Base-by-base conservation (phyloP, 2,888 invertebrate genomes). In the Drosophila multiciliata region DNA sequence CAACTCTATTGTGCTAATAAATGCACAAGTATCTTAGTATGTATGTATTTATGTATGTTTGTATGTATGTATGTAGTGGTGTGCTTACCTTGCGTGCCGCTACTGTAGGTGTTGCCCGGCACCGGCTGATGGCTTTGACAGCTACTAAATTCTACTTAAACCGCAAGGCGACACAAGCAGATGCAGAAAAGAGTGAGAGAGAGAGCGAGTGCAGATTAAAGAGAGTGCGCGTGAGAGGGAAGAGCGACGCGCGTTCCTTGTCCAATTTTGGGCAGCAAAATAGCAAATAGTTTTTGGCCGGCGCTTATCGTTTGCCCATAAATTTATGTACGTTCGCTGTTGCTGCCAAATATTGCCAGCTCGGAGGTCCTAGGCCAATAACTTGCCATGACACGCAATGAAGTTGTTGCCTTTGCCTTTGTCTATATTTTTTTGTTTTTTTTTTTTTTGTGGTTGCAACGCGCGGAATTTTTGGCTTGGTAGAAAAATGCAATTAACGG, bases 101-200 rank as follows among this genome's bases (percentile, higher is more conserved):
- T 40, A 73, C 78, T 83, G 86, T 88, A 86, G 89, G 89, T 86
- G 86, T 88, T 86, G 75, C 87, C 84, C 75, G 75, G 87, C 89
- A 83, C 75, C 80, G 83, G 87, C 87, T 88, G 88, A 87, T 87
- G 86, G 80, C 85, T 89, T 87, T 87, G 87, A 87, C 87, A 87
- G 89, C 87, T 87, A 89, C 87, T 87, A 87, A 89, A 89, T 89
- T 87, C 78, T 76, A 73, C 81, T 78, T 80, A 63, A 78, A 79
- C 76, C 77, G 78, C 55, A 57, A 29, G 17, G n/a, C 54, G 38
- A 55, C 38, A 38, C 38, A 38, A 29, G 15, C 45, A 23, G 8
- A 45, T 55, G 55, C 23, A 0, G 15, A 23, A 8, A 4, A 3
- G n/a, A 15, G 38, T 15, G 32, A 26, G 38, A 38, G 38, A 38